Conservation (phyloP, 2,888 invertebrate genomes). For the Aspidiotus destructor region DNA sequence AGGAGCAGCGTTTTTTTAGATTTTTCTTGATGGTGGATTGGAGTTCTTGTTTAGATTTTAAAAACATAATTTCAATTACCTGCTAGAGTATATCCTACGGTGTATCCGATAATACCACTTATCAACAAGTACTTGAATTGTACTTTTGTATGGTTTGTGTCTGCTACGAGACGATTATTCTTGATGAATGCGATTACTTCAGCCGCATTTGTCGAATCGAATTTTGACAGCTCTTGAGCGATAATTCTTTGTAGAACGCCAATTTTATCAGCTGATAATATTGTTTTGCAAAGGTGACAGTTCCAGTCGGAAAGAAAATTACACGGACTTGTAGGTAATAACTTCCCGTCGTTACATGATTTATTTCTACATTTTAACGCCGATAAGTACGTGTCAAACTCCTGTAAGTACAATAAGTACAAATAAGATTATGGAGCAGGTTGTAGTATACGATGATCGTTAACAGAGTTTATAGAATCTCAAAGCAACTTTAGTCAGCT, state of each 20-base stretch:
- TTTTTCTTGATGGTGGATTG: no score
- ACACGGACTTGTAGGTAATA: conserved; percentile 51
- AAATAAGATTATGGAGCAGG: no score
- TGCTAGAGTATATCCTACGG: conserved; percentile 11
- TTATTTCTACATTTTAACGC: conserved; percentile 50
- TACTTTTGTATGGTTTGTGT: conserved; percentile 17
- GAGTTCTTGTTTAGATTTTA: no score
- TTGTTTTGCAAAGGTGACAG: conserved; percentile 42
- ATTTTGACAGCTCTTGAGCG: conserved; percentile 12
- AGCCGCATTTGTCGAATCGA: conserved; percentile 6
- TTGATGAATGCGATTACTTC: conserved; percentile 14
- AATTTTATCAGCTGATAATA: conserved; percentile 17
- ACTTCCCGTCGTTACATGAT: conserved; percentile 47
- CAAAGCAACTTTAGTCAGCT: no score
- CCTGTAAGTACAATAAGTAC: conserved; percentile 41
- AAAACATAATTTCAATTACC: no score
- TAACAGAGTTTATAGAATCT: no score
- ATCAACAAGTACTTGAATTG: conserved; percentile 25
- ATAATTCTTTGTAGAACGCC: conserved; percentile 31
- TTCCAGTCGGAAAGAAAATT: conserved; percentile 49
- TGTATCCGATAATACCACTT: conserved; percentile 15
- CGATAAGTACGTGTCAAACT: conserved; percentile 52
- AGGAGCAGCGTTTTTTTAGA: no score
- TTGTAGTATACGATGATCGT: no score
- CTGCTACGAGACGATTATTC: conserved; percentile 3